Evolutionary conservation across 2,888 invertebrate genomes (phyloP), one percentile per base, ranked within the genome.

Genomic region (Gastracanthus pulcherrimus): DNA sequence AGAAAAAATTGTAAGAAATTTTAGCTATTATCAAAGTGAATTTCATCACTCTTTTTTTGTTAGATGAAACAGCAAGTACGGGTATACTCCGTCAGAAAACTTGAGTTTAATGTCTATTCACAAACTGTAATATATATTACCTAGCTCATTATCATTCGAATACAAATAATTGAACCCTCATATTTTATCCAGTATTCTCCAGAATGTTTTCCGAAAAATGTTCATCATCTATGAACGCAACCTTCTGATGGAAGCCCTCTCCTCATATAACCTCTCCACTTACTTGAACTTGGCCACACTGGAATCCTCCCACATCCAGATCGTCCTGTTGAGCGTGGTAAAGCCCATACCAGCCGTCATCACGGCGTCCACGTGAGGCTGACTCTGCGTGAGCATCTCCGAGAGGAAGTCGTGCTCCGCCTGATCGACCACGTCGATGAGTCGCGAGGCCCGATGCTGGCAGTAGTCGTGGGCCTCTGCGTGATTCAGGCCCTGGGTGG

Each of bases 401-500:
- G 94, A 94, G 26, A 94, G 83, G 85, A 94, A 94, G 87, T 94
- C 91, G 86, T 92, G 94, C 86, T 94, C 94, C 45, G 88, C 88
- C 88, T 93, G 91, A n/a, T 90, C 91, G 41, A 91, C 89, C 74
- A 94, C 90, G 80, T 92, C 92, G 11, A 93, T 86, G 45, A 94
- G 89, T 55, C 91, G 89, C 0, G 93, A 91, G n/a, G 91, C 91
- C 84, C 86, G 90, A 81, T 84, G 81, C 23, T 88, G 84, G 84
- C 94, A 94, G 71, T 92, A 92, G 3, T 89, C 86, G 77, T 91
- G 84, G 11, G 92, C 92, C 84, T 92, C 92, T n/a, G 87, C 90
- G 79, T 92, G 92, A 82, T 89, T 92, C 38, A 91, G 87, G 1
- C 89, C 91, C 41, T 88, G 85, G 6, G 87, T 85, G 0, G 92